phyloP scores from a whole-genome alignment of 2,888 invertebrate species.

The Drosophila villosipedis region DNA sequence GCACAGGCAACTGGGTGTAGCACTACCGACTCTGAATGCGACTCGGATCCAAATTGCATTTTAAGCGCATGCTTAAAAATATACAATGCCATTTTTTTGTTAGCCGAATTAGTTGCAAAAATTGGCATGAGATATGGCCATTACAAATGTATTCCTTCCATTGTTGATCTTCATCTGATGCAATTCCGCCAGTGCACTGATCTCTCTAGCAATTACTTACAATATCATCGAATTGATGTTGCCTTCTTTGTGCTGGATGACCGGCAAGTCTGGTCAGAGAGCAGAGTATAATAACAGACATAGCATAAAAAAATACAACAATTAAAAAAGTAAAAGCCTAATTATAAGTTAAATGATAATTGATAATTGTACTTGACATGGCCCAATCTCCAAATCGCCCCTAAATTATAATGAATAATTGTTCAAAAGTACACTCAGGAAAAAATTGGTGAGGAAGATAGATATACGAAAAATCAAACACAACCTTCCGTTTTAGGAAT shows the following conservation, averaged over 20 bases:
- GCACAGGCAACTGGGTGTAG: neutral
- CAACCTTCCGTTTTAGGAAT: neutral
- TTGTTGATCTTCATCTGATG: neutral
- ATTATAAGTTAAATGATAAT: neutral
- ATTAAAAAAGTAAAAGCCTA: neutral
- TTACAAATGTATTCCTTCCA: neutral
- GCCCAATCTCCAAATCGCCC: neutral
- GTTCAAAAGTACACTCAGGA: neutral
- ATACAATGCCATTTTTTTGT: slow-evolving; percentile 15
- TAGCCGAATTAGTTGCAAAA: neutral
- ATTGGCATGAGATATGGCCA: neutral
- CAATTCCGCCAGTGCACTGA: neutral
- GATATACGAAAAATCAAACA: neutral
- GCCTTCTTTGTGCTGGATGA: neutral
- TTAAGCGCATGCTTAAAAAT: slow-evolving; percentile 33
- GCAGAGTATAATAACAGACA: neutral
- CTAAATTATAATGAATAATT: neutral
- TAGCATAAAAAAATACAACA: neutral
- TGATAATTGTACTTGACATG: neutral
- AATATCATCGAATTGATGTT: neutral
- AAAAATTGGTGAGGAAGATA: neutral
- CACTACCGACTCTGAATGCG: neutral
- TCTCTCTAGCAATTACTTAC: neutral
- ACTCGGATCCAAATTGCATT: slow-evolving; percentile 44
- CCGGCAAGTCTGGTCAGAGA: neutral